Percentiles rank a stretch among this genome's conserved stretches.
Evolutionary conservation across 2,797 vertebrate species (phyloP).

Genomic region (Phataginus tetradactyla): DNA sequence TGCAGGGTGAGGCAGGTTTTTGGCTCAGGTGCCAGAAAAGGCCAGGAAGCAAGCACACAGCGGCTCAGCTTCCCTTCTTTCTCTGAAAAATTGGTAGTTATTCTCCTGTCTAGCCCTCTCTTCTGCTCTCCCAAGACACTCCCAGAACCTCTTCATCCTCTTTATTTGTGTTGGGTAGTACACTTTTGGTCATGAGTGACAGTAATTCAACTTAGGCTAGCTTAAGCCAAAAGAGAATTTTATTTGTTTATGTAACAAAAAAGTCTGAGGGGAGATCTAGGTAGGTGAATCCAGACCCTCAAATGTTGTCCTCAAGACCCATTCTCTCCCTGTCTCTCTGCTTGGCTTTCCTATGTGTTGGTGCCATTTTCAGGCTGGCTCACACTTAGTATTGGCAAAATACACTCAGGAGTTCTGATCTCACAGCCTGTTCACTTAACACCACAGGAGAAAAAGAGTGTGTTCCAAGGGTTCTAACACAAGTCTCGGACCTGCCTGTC

Average conservation of each 20-base stretch:
- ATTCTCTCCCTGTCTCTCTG: background rate
- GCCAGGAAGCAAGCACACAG: background rate
- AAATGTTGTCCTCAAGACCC: background rate
- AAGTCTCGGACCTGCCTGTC: background rate
- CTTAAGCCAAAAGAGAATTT: slow-evolving; percentile 14
- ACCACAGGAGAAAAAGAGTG: background rate
- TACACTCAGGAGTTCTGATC: background rate
- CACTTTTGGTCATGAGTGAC: background rate
- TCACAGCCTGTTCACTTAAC: background rate
- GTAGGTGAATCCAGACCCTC: background rate
- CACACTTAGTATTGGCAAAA: background rate
- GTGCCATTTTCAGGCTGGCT: background rate
- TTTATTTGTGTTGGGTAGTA: background rate
- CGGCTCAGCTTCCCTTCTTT: background rate
- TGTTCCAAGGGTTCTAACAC: background rate
- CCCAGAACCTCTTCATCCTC: background rate
- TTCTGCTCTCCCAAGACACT: background rate
- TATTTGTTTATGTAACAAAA: background rate
- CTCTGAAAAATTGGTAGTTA: background rate
- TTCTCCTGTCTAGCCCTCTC: background rate
- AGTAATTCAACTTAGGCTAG: background rate
- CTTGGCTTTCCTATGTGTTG: background rate
- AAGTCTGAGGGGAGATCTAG: background rate
- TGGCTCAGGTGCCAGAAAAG: background rate
- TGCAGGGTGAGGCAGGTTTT: background rate